These are phyloP conservation scores for Myiagra hebetior DNA, from an alignment of 2,113 vertebrate species.

Conservation along the genomic window DNA sequence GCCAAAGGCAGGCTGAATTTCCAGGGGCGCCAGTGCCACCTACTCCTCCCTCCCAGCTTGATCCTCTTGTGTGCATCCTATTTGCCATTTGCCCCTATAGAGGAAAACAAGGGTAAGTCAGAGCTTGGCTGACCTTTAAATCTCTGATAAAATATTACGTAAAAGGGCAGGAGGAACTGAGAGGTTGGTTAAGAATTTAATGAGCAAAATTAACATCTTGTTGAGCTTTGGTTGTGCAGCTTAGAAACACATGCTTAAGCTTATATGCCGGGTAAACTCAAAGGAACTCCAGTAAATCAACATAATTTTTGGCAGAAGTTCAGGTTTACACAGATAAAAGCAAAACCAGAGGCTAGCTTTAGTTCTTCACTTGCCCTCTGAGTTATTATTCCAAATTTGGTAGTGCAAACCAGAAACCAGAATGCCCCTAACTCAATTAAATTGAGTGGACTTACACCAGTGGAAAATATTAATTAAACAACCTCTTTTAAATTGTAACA, in stretches of 20 bases:
- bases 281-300: not conserved
- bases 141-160: slow-evolving; percentile 40
- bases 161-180: slow-evolving; percentile 30
- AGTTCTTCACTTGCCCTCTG: not conserved
- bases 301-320: not conserved
- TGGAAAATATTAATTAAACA: slow-evolving; percentile 5
- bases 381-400: not conserved
- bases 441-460: not conserved
- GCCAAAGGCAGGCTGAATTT: slow-evolving; percentile 39
- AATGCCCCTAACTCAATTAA: not conserved
- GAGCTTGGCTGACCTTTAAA: slow-evolving; percentile 61
- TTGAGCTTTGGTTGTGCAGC: not conserved
- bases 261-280: not conserved
- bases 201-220: slow-evolving; percentile 16
- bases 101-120: slow-evolving; percentile 32
- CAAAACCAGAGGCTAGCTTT: not conserved
- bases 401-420: not conserved
- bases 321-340: not conserved
- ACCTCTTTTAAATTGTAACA: not conserved
- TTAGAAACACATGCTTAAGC: not conserved
- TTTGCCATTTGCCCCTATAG: not conserved
- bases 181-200: not conserved
- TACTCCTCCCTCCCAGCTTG: not conserved
- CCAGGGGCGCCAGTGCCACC: not conserved
- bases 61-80: not conserved